Base-by-base conservation (phyloP, 1,140 invertebrate genomes). In the Teleopsis dalmanni region DNA sequence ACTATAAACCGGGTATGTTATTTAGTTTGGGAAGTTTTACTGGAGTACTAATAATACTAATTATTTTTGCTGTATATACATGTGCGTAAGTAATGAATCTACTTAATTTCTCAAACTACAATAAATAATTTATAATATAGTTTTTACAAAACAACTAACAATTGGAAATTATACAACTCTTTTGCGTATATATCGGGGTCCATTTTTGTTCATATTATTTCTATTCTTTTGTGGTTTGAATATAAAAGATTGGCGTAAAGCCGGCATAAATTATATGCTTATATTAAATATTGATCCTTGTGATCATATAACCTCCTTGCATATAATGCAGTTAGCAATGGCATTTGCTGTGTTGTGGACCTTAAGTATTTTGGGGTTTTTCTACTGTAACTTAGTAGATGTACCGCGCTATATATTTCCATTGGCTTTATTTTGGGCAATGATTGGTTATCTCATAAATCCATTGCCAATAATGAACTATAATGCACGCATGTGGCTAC, bases 241-340 rank as follows among this genome's bases (percentile, higher is more conserved):
- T 67, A 83, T 74, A 22, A 82, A 82, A 54, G 82, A 81, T 33
- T 88, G 84, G 84, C 74, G 82, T 53, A 75, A 75, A 19, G 79
- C 81, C 7, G 85, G 86, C 26, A 84, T 88, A 14, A 88, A 88
- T 67, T 85, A 88, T 65, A 82, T 88, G 4, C 75, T 88, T 0
- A 88, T 88, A 47, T 88, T 88, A 57, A 86, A 88, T 67, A 74
- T 88, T 13, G 82, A 88, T 67, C 85, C 86, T 1, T 63, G 85
- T 27, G 78, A 84, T 57, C 84, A 88, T 72, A 59, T 74, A 43
- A 62, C 81, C 10, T 81, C 84, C 58, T 81, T 84, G 26, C 77
- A 85, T 49, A 63, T 88, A 2, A 76, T 88, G 65, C 83, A 87
- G 73, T 74, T 87, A 34, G 81, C 83, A 11, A 72, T 79, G n/a